Evolutionary conservation across 2,888 invertebrate genomes (phyloP), one percentile per base, ranked within the genome.

Genomic region (Pseudanteris insignis): DNA sequence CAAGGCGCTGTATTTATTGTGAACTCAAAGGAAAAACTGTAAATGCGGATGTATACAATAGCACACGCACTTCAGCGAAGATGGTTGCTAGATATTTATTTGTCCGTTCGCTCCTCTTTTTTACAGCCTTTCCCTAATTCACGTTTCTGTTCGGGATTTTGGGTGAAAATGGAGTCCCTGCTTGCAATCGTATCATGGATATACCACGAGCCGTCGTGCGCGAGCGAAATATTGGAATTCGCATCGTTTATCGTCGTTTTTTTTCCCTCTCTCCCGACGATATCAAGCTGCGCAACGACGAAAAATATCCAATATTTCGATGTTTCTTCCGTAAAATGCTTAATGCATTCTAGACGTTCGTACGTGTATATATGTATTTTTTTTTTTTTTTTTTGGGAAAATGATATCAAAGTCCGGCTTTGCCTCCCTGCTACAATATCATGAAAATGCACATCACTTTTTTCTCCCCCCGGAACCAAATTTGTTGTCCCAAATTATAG

Each of bases 171-270:
- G 55, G 38, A 54, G 48, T 47, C 37, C 29, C 48, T 46, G 37
- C 50, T 48, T 44, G 48, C 48, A 51, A 38, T 38, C 50, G 55
- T 46, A 60, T 54, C 53, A 41, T 54, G 28, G 33, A 53, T 41
- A 47, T 33, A 33, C 47, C 38, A 29, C 34, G 46, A 38, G 29
- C 13, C 47, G 48, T 57, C 21, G 47, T 14, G 40, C 30, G 46
- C 36, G 32, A 57, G 37, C 55, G 26, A 57, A 62, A 62, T 57
- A 57, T 55, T 62, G 55, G 36, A 62, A 62, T 55, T 62, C 40
- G 46, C 40, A 18, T 62, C 57, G 55, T 62, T 62, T 62, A 62
- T 62, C 62, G 55, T 54, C 6, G n/a, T 10, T 29, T 32, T 29
- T 25, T 38, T 61, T 34, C 50, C 34, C n/a, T n/a, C 24, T 12